Evolutionary conservation across 2,888 invertebrate genomes (phyloP).

Genomic region (Epinotia nisella): DNA sequence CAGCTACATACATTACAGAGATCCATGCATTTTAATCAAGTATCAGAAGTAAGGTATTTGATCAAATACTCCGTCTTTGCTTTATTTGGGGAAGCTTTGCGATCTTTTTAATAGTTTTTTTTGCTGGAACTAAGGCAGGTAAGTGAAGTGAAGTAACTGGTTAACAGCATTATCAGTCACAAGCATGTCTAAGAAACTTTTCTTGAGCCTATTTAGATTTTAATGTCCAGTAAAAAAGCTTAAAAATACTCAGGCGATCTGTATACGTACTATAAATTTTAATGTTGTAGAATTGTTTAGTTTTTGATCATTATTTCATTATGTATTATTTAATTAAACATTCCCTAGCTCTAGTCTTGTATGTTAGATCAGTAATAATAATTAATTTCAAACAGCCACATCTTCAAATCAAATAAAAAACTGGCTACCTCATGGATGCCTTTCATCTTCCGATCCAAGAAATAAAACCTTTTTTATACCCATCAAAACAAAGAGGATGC

Average conservation of each 20-base stretch:
- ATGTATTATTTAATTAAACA: too few species aligned
- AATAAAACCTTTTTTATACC: slow-evolving; percentile 32
- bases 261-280: too few species aligned
- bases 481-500: slow-evolving; percentile 40
- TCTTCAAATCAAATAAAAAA: not conserved
- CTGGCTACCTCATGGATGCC: slow-evolving; percentile 19
- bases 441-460: slow-evolving; percentile 22
- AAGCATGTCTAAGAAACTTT: too few species aligned
- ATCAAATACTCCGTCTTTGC: slow-evolving; percentile 29
- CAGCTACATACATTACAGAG: not conserved
- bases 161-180: too few species aligned
- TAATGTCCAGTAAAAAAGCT: not conserved
- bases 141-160: not conserved
- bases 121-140: not conserved
- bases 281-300: too few species aligned
- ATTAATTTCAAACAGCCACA: not conserved
- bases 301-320: too few species aligned
- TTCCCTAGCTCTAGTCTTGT: too few species aligned
- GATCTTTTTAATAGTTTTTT: not conserved
- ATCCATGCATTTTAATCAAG: not conserved
- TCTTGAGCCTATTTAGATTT: not conserved
- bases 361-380: not conserved
- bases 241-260: not conserved
- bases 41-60: slow-evolving; percentile 4
- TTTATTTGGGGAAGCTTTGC: slow-evolving; percentile 19